These are phyloP conservation scores for Noctua comes DNA, from an alignment of 2,888 invertebrate species.

Conservation along the genomic window DNA sequence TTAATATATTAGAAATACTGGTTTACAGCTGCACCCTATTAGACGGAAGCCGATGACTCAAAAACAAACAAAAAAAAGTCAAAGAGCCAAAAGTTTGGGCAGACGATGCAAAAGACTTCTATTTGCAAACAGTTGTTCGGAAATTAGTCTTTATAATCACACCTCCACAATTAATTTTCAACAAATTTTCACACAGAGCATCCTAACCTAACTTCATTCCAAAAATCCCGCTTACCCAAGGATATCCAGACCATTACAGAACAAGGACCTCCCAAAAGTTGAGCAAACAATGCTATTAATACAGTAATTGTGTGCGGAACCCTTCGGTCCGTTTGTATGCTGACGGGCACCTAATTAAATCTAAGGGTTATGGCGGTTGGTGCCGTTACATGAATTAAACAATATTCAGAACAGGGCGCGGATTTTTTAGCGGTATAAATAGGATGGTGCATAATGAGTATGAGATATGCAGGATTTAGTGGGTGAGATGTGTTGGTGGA, in stretches of 20 bases:
- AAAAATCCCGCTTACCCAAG: slow-evolving; percentile 15
- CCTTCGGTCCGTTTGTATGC: slow-evolving; percentile 61
- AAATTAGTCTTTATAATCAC: background rate
- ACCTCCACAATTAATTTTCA: background rate
- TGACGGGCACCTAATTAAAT: slow-evolving; percentile 66
- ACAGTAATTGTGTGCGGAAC: slow-evolving; percentile 56
- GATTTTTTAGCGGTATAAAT: slow-evolving; percentile 27
- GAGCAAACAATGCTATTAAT: slow-evolving; percentile 62
- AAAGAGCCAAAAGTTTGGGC: background rate
- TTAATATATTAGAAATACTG: background rate
- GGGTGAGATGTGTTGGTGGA: background rate
- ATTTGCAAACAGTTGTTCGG: background rate
- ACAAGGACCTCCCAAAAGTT: slow-evolving; percentile 39
- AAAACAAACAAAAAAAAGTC: background rate
- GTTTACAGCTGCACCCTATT: background rate
- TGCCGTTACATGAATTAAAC: slow-evolving; percentile 51
- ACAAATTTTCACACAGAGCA: slow-evolving; percentile 8
- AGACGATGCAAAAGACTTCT: background rate
- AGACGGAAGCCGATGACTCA: too few relatives aligned
- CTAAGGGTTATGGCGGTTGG: slow-evolving; percentile 51
- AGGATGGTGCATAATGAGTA: background rate
- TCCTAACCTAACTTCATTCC: background rate
- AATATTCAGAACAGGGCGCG: background rate
- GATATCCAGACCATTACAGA: slow-evolving; percentile 11
- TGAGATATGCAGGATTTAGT: slow-evolving; percentile 23